Conservation (phyloP, 2,888 invertebrate species). For the Timandra comae region DNA sequence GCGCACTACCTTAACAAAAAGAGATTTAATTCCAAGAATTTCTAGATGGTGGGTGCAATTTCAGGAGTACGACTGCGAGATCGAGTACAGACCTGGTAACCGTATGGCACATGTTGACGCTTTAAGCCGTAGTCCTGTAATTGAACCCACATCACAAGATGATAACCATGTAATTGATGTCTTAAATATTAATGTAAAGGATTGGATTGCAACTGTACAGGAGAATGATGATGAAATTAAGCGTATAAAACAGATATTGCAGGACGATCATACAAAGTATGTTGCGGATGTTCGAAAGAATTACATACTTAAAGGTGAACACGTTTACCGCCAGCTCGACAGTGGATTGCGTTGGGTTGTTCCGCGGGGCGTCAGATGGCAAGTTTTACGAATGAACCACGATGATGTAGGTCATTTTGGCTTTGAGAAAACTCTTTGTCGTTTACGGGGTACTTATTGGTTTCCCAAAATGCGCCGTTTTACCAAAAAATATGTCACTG, state of each 20-base stretch:
- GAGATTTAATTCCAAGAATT: constrained; percentile 16
- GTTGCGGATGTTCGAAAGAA: constrained; percentile 15
- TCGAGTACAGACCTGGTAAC: constrained; percentile 26
- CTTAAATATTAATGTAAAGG: neutral
- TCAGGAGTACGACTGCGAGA: constrained; percentile 25
- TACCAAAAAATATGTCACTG: too few relatives aligned
- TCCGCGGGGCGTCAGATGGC: neutral
- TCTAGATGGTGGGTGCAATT: constrained; percentile 32
- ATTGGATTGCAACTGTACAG: constrained; percentile 17
- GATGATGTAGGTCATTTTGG: neutral
- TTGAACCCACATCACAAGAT: neutral
- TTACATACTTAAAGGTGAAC: constrained; percentile 17
- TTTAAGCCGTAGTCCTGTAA: constrained; percentile 21
- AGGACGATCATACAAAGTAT: constrained; percentile 5
- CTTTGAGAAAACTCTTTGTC: neutral
- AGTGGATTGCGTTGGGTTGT: neutral
- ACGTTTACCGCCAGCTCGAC: constrained; percentile 2
- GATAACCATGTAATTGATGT: neutral
- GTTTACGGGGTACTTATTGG: neutral
- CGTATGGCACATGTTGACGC: constrained; percentile 29
- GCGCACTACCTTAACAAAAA: neutral
- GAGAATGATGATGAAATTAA: constrained; percentile 14
- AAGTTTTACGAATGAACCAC: neutral
- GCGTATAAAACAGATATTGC: constrained; percentile 10
- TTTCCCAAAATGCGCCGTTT: neutral